Conservation (phyloP, 2,113 vertebrate species). For the Trichechus manatus region DNA sequence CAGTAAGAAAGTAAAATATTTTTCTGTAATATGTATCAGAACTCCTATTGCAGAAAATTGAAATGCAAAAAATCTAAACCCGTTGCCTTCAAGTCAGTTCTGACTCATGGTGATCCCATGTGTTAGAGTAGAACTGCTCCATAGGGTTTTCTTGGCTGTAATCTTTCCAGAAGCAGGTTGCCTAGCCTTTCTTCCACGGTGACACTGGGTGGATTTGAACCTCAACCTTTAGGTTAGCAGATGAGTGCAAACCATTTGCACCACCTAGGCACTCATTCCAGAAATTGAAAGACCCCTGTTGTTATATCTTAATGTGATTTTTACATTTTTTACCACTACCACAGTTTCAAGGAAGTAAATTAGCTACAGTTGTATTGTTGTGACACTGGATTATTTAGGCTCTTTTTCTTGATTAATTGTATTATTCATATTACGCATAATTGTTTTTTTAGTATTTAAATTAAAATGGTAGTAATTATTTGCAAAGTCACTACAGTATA, state of each 20-base stretch:
- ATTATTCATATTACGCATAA: background rate
- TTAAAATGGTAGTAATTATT: constrained; percentile 1
- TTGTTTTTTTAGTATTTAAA: background rate
- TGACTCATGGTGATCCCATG: too few relatives aligned
- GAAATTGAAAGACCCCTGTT: background rate
- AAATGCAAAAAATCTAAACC: too few relatives aligned
- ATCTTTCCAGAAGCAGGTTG: too few relatives aligned
- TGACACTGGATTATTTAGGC: background rate
- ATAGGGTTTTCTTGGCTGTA: too few relatives aligned
- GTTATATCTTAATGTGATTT: background rate
- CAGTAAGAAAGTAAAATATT: background rate
- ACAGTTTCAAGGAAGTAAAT: background rate
- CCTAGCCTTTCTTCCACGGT: too few relatives aligned
- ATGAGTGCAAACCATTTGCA: too few relatives aligned
- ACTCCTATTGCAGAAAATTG: background rate
- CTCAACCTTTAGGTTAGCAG: too few relatives aligned
- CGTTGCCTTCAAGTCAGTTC: too few relatives aligned
- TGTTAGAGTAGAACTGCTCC: too few relatives aligned
- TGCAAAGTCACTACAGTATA: background rate
- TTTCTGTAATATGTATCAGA: background rate
- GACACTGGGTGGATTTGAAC: too few relatives aligned
- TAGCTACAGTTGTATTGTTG: background rate
- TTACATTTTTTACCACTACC: background rate
- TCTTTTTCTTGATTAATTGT: constrained; percentile 24
- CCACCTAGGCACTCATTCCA: background rate